These are phyloP conservation scores for Protobothrops mucrosquamatus DNA, from an alignment of 2,113 vertebrate species.

Conservation along the genomic window DNA sequence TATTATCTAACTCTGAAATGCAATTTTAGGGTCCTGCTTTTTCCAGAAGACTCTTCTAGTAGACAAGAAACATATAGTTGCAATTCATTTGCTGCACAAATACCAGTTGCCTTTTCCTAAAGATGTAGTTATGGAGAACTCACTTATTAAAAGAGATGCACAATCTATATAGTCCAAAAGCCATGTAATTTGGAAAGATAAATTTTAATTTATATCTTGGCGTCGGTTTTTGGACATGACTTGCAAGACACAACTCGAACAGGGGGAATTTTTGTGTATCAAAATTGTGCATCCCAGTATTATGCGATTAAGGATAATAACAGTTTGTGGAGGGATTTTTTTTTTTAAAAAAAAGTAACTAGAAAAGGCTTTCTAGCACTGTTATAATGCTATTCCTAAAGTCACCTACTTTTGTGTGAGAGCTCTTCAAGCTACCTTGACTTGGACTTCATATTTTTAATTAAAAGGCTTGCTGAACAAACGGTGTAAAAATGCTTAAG, in stretches of 20 bases:
- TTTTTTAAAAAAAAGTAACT: background rate
- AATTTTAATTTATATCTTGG: background rate
- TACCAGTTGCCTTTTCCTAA: background rate
- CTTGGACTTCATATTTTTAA: slow-evolving; percentile 26
- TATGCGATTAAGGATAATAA: background rate
- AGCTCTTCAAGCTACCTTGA: background rate
- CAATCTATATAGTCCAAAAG: background rate
- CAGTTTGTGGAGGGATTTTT: background rate
- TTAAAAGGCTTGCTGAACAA: slow-evolving; percentile 44
- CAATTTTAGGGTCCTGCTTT: background rate
- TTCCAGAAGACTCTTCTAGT: background rate
- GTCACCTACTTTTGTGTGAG: background rate
- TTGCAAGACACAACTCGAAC: background rate
- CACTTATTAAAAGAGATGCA: background rate
- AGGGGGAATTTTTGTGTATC: background rate
- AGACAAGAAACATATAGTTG: background rate
- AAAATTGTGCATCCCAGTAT: background rate
- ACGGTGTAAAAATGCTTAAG: slow-evolving; percentile 39
- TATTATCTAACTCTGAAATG: background rate
- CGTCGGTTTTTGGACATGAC: background rate
- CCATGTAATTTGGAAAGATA: background rate
- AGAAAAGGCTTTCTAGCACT: slow-evolving; percentile 12
- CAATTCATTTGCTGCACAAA: background rate
- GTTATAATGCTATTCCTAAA: slow-evolving; percentile 12
- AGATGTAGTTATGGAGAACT: background rate